Evolutionary conservation across 2,797 vertebrate genomes (phyloP).

Genomic region (Labroides dimidiatus): DNA sequence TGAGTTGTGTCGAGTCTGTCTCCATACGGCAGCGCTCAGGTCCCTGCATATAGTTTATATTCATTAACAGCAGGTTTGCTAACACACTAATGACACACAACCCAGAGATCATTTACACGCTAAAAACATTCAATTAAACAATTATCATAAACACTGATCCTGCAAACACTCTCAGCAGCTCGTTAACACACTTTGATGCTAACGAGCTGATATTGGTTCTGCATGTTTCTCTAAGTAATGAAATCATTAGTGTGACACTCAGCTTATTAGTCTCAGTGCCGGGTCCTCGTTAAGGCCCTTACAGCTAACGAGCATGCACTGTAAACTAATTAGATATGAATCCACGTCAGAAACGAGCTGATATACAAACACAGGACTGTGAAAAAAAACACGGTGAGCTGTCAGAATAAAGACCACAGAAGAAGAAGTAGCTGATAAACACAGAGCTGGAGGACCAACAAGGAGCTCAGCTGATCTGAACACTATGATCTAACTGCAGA

Average conservation of each 20-base stretch:
- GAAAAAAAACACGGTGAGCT: too few species aligned
- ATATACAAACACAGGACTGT: conserved; percentile 6
- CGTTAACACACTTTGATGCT: conserved; percentile 24
- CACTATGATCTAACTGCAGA: too few species aligned
- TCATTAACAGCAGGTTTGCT: conserved; percentile 10
- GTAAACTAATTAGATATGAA: conserved; percentile 36
- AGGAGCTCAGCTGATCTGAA: not conserved
- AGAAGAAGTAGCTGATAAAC: too few species aligned
- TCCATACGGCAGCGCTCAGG: too few species aligned
- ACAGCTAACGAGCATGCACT: conserved; percentile 5
- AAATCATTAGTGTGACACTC: conserved; percentile 28
- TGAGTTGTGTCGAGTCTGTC: too few species aligned
- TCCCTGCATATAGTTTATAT: not conserved
- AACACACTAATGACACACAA: not conserved
- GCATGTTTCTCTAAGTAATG: conserved; percentile 15
- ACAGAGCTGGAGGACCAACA: not conserved
- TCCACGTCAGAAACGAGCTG: not conserved
- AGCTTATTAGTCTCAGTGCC: conserved; percentile 29
- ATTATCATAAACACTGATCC: not conserved
- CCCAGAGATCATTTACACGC: conserved; percentile 13
- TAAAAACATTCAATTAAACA: conserved; percentile 39
- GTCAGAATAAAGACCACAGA: conserved; percentile 6
- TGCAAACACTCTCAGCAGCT: conserved; percentile 40
- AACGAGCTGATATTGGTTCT: conserved; percentile 13
- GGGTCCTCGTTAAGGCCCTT: conserved; percentile 9